A percentile compares a stretch with the other conserved stretches of the same genome.
phyloP scores from a whole-genome alignment of 2,797 vertebrate genomes.

The Falco naumanni region DNA sequence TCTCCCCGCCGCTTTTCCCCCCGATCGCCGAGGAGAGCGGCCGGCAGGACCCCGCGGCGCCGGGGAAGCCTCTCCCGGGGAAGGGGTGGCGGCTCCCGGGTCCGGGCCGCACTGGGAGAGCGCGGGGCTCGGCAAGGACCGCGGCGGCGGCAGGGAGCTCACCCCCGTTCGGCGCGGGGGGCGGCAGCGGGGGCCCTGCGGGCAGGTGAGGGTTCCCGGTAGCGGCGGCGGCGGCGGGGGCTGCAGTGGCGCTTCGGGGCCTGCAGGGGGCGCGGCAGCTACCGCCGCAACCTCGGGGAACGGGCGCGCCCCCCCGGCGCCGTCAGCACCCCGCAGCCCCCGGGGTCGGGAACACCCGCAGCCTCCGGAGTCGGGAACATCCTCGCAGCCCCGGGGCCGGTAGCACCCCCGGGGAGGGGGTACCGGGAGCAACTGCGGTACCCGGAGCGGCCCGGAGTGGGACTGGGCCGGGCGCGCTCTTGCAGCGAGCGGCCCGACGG shows the following conservation, averaged over 20 bases:
- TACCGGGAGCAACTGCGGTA: neutral
- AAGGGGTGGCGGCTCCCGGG: neutral
- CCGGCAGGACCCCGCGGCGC: neutral
- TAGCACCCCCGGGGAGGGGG: neutral
- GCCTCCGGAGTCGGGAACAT: neutral
- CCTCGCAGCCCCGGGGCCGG: too few species aligned
- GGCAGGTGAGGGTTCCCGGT: neutral
- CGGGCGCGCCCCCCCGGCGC: neutral
- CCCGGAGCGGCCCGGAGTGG: too few species aligned
- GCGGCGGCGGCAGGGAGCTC: too few species aligned
- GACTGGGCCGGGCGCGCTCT: neutral
- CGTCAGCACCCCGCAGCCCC: neutral
- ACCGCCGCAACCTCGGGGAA: neutral
- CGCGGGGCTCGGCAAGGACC: neutral
- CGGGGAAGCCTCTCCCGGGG: conserved; percentile 34
- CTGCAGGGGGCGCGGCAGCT: conserved; percentile 40
- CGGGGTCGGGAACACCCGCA: neutral
- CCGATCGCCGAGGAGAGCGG: neutral
- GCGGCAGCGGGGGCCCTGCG: neutral
- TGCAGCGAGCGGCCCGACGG: neutral
- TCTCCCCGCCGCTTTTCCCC: neutral
- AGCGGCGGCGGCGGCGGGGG: neutral
- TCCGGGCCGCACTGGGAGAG: neutral
- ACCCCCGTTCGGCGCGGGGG: neutral
- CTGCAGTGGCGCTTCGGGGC: conserved; percentile 17